Evolutionary conservation across 1,140 invertebrate genomes (phyloP).

Genomic region (Schlechtendalia chinensis): DNA sequence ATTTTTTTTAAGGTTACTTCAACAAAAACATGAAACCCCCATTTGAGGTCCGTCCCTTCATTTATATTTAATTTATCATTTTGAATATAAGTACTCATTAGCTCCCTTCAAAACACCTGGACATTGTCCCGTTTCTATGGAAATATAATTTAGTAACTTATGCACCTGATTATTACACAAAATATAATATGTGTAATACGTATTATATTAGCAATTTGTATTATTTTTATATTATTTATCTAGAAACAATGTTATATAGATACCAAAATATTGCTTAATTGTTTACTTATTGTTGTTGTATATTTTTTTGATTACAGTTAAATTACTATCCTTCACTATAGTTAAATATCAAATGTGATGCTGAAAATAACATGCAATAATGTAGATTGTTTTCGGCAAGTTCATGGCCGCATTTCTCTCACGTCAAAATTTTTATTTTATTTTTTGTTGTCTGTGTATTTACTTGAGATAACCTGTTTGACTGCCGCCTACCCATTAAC

Average conservation of each 20-base stretch:
- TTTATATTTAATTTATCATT: not conserved
- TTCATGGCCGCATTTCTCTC: constrained; percentile 32
- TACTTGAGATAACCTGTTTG: constrained; percentile 37
- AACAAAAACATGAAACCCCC: not conserved
- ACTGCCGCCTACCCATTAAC: constrained; percentile 19
- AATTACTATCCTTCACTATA: not conserved
- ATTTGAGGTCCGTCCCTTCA: not conserved
- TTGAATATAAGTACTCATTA: not conserved
- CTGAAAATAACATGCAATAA: not conserved
- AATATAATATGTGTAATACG: not conserved
- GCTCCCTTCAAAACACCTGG: not conserved
- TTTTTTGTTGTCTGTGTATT: constrained; percentile 25
- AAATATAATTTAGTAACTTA: not conserved
- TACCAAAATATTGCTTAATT: not conserved
- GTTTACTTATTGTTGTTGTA: not conserved
- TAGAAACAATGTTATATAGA: not conserved
- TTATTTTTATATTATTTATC: no score
- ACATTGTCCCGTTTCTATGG: not conserved
- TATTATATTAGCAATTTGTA: no score
- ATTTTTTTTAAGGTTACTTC: no score
- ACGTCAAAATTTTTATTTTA: constrained; percentile 5
- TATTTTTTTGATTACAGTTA: not conserved
- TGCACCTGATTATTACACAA: not conserved
- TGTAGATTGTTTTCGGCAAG: constrained; percentile 36
- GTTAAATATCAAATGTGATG: not conserved